These are phyloP conservation scores for Patella pellucida DNA, from an alignment of 2,888 invertebrate genomes.

Conservation along the genomic window DNA sequence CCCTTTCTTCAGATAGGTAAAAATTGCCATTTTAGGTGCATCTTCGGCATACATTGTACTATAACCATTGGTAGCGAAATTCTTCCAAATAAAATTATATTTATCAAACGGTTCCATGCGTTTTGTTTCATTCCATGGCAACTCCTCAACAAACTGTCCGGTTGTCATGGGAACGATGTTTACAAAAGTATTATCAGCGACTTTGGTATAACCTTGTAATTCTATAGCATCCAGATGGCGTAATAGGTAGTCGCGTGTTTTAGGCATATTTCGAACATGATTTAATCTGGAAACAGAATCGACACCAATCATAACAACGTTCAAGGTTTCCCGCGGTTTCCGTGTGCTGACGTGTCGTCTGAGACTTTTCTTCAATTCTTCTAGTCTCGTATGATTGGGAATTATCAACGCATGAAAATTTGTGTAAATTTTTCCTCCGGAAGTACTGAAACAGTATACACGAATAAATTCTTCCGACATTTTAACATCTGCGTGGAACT, in stretches of 20 bases:
- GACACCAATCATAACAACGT: conserved; percentile 85
- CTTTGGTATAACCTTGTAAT: conserved; percentile 90
- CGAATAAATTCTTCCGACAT: conserved; percentile 58
- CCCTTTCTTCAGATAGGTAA: conserved; percentile 83
- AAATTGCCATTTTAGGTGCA: conserved; percentile 82
- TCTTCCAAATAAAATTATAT: conserved; percentile 86
- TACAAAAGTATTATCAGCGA: conserved; percentile 94
- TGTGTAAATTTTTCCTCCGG: conserved; percentile 50
- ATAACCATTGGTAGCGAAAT: conserved; percentile 81
- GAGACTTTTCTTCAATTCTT: conserved; percentile 27
- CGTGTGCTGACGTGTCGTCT: conserved; percentile 31
- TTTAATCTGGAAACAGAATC: conserved; percentile 90
- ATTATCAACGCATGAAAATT: conserved; percentile 63
- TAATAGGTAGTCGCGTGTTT: conserved; percentile 75
- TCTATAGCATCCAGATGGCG: conserved; percentile 80
- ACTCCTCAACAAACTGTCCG: conserved; percentile 43
- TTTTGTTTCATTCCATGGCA: conserved; percentile 41
- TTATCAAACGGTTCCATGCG: conserved; percentile 45
- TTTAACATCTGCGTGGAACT: conserved; percentile 39
- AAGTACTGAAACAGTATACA: conserved; percentile 55
- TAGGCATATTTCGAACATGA: conserved; percentile 86
- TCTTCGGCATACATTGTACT: conserved; percentile 88
- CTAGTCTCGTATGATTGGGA: conserved; percentile 44
- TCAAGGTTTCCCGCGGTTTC: conserved; percentile 71
- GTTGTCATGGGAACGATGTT: conserved; percentile 86